Base-by-base conservation (phyloP, 2,797 vertebrate species). In the Diplodus puntazzo region DNA sequence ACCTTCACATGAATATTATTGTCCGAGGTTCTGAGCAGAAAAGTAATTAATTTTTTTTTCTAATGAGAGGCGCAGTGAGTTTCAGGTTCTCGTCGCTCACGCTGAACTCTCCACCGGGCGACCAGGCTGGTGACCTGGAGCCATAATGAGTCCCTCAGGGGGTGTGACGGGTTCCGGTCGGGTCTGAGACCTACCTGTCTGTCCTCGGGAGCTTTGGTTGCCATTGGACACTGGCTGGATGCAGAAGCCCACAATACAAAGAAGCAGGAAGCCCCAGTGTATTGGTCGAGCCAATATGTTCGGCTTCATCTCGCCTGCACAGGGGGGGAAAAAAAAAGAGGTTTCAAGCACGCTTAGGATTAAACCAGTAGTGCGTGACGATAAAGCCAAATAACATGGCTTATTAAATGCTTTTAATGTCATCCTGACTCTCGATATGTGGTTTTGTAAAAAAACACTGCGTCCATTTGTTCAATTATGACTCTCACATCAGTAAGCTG, bases 131-230 rank as follows among this genome's bases (percentile, higher is more conserved):
- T 94, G 94, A 92, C 94, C 94, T 84, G 77, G 82, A 81, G 75
- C 73, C 71, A 46, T 95, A 95, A 95, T 93, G 91, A 94, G 95
- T 46, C 91, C 92, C 87, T 49, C 52, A 54, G 84, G 88, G 84
- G 30, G 68, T 72, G 62, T 30, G 62, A 69, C n/a, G 80, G 84
- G 87, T 87, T 34, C 83, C 88, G 83, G 77, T 23, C 82, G 80
- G 57, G 60, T 79, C 82, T 88, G 70, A 65, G 62, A 85, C 91
- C 73, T 74, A 95, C 94, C 92, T 76, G 90, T 72, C 76, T 89
- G 87, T 76, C 90, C 93, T 84, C 87, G 67, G 65, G 93, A 91
- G 91, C 92, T 94, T 93, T 89, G 95, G 94, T 95, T 96, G 93
- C 95, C 93, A 92, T 88, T 87, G 92, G 93, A 90, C 93, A 92